Evolutionary conservation across 2,888 invertebrate species (phyloP).

Genomic region (Tachina lurida): DNA sequence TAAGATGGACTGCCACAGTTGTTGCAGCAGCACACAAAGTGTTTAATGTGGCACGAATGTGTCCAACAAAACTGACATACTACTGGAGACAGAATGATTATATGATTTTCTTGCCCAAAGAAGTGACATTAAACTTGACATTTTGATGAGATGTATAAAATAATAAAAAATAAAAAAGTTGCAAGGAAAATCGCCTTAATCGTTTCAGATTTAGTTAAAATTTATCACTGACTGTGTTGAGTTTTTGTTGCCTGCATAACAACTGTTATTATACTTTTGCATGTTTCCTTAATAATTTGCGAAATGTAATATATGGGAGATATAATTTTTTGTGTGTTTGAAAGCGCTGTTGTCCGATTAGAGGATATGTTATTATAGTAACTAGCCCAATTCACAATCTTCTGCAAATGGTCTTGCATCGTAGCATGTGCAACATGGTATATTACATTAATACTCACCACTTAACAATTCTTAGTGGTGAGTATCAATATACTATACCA

Average conservation of each 20-base stretch:
- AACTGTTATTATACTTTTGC: constrained; percentile 4
- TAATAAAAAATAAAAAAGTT: neutral
- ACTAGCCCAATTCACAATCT: too few species aligned
- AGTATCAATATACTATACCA: too few species aligned
- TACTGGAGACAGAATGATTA: constrained; percentile 11
- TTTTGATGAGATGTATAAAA: constrained; percentile 37
- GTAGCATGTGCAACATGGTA: too few species aligned
- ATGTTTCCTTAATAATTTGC: neutral
- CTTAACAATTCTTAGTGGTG: too few species aligned
- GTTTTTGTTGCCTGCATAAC: neutral
- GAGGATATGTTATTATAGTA: too few species aligned
- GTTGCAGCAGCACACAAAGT: constrained; percentile 24
- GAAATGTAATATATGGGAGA: constrained; percentile 2
- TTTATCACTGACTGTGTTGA: constrained; percentile 10
- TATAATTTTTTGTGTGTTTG: neutral
- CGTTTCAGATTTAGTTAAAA: constrained; percentile 13
- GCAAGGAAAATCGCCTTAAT: neutral
- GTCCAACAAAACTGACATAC: constrained; percentile 35
- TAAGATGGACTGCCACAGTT: neutral
- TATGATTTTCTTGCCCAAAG: constrained; percentile 40
- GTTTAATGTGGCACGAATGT: constrained; percentile 66
- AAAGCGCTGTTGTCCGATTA: neutral
- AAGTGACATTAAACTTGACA: constrained; percentile 49
- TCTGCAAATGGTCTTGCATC: too few species aligned
- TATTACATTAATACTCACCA: too few species aligned